These are phyloP conservation scores for Steinernema carpocapsae DNA, from an alignment of 2,888 invertebrate species.

Conservation along the genomic window DNA sequence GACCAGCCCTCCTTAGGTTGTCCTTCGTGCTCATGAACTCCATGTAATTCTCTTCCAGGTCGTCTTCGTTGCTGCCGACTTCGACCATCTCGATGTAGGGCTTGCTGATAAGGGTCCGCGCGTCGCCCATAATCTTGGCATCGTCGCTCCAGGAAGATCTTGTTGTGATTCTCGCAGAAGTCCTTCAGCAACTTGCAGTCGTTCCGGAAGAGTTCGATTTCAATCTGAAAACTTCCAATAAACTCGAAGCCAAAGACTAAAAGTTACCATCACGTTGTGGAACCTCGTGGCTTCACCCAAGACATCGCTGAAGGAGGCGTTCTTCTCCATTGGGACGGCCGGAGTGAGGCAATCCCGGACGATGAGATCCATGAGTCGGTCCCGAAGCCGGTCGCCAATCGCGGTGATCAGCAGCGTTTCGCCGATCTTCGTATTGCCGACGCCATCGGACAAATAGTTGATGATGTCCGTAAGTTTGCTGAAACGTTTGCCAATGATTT, in stretches of 20 bases:
- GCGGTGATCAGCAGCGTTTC: not conserved
- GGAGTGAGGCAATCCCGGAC: conserved; percentile 48
- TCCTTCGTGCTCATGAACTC: not conserved
- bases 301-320: conserved; percentile 37
- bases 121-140: conserved; percentile 56
- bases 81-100: conserved; percentile 51
- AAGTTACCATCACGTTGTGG: conserved; percentile 2
- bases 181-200: not conserved
- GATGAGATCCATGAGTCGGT: conserved; percentile 38
- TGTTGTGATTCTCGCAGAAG: conserved; percentile 38
- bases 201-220: conserved; percentile 13
- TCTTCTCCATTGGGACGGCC: conserved; percentile 43
- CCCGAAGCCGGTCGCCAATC: conserved; percentile 19
- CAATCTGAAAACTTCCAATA: not conserved
- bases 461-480: not conserved
- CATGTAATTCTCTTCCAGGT: not conserved
- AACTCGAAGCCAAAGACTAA: no score
- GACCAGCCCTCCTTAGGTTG: not conserved
- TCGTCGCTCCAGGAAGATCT: conserved; percentile 56
- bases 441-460: not conserved
- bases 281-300: not conserved
- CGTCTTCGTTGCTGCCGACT: conserved; percentile 32
- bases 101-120: conserved; percentile 56
- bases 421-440: not conserved
- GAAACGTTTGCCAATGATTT: not conserved